These are phyloP conservation scores for Nyctibius grandis DNA, from an alignment of 2,797 vertebrate species.

Conservation along the genomic window DNA sequence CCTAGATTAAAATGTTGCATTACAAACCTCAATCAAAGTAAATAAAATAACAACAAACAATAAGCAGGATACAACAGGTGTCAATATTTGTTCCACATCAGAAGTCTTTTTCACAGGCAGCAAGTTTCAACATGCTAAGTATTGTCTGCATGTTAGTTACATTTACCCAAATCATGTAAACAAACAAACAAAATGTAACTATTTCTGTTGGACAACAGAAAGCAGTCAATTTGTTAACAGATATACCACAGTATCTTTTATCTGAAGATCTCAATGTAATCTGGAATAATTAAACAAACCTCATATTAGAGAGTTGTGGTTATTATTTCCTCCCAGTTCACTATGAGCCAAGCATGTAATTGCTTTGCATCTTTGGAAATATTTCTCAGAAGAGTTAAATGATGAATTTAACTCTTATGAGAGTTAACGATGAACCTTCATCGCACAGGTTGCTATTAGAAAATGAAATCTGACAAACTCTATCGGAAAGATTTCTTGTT, in stretches of 20 bases:
- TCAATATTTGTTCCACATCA: neutral
- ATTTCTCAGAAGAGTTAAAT: neutral
- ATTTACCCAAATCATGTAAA: neutral
- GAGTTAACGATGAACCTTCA: neutral
- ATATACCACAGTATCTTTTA: neutral
- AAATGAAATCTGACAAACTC: neutral
- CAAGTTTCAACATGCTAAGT: neutral
- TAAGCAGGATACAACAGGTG: neutral
- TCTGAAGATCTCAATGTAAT: neutral
- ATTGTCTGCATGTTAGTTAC: neutral
- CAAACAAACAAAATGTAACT: neutral
- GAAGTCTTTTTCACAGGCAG: neutral
- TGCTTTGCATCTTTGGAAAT: neutral
- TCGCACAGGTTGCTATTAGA: neutral
- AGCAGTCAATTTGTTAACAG: neutral
- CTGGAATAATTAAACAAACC: neutral
- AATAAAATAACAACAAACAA: neutral
- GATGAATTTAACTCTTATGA: neutral
- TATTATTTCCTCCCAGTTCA: neutral
- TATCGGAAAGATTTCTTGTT: neutral
- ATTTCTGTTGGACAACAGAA: neutral
- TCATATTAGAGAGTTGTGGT: neutral
- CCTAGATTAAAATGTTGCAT: neutral
- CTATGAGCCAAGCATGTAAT: neutral
- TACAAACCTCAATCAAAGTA: neutral